A percentile compares a stretch with the other conserved stretches of the same genome.
Evolutionary conservation across 1,140 invertebrate genomes (phyloP).

Genomic region (Drosophila lowei): DNA sequence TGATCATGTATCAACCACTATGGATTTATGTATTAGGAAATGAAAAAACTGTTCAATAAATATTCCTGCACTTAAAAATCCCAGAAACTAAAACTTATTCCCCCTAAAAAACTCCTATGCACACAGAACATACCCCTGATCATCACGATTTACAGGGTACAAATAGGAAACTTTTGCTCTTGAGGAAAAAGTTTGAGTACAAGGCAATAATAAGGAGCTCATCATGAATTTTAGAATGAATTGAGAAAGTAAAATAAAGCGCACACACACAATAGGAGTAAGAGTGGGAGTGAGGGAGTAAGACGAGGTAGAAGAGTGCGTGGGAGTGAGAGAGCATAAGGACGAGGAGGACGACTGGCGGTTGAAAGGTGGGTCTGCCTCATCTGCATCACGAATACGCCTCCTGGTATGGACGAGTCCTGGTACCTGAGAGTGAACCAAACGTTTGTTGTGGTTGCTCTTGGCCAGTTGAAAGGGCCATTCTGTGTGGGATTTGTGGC

Average conservation of each 20-base stretch:
- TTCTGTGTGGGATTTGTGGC: slow-evolving; percentile 47
- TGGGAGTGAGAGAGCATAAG: too few species aligned
- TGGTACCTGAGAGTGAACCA: slow-evolving; percentile 37
- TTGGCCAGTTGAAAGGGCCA: slow-evolving; percentile 40
- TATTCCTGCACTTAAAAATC: too few species aligned
- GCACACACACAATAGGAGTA: slow-evolving; percentile 7
- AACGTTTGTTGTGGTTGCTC: slow-evolving; percentile 48
- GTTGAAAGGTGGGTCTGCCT: slow-evolving; percentile 1
- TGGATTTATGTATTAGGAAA: too few species aligned
- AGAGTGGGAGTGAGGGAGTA: too few species aligned
- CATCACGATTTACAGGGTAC: too few species aligned
- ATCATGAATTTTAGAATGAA: slow-evolving; percentile 51
- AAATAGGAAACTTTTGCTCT: slow-evolving; percentile 40
- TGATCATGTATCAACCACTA: too few species aligned
- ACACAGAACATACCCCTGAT: too few species aligned
- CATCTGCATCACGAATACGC: slow-evolving; percentile 39
- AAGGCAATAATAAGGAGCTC: slow-evolving; percentile 53
- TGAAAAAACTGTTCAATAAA: too few species aligned
- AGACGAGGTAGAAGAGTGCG: too few species aligned
- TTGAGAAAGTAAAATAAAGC: slow-evolving; percentile 33
- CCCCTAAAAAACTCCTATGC: too few species aligned
- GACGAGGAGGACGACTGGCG: too few species aligned
- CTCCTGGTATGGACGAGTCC: slow-evolving; percentile 3
- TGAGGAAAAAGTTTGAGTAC: slow-evolving; percentile 43
- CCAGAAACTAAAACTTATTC: too few species aligned